Percentiles rank a stretch among this genome's conserved stretches.
phyloP scores from a whole-genome alignment of 2,888 invertebrate species.

The Melitaea athalia region DNA sequence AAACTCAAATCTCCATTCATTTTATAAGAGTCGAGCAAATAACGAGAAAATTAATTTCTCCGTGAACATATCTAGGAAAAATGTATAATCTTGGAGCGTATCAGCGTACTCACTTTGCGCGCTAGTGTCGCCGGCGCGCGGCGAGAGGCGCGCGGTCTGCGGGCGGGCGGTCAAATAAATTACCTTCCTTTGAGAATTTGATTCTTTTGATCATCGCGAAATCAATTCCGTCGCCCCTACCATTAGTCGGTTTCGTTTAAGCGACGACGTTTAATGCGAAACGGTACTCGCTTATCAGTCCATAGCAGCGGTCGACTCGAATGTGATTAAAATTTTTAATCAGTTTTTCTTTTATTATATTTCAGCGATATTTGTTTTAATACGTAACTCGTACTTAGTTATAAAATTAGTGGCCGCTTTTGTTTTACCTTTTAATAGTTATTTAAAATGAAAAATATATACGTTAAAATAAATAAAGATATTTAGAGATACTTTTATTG shows the following conservation, averaged over 20 bases:
- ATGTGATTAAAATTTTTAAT: neutral
- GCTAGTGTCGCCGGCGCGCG: conserved; percentile 17
- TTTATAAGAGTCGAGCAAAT: conserved; percentile 2
- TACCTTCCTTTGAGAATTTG: conserved; percentile 68
- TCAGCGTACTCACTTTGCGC: conserved; percentile 23
- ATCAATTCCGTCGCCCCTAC: conserved; percentile 62
- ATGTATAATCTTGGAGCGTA: conserved; percentile 23
- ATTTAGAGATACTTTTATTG: too few relatives aligned
- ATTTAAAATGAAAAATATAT: too few relatives aligned
- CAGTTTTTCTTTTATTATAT: neutral
- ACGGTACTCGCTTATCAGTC: conserved; percentile 3
- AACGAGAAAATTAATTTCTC: conserved; percentile 12
- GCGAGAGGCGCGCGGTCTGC: conserved; percentile 44
- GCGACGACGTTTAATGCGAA: conserved; percentile 28
- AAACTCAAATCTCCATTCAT: neutral
- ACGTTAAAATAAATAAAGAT: too few relatives aligned
- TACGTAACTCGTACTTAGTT: too few relatives aligned
- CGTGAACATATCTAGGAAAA: conserved; percentile 9
- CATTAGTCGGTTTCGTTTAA: conserved; percentile 38
- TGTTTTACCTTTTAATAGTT: too few relatives aligned
- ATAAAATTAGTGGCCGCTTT: too few relatives aligned
- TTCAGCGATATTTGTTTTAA: too few relatives aligned
- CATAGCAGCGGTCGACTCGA: neutral
- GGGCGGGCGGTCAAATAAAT: conserved; percentile 66
- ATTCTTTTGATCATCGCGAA: conserved; percentile 71